These are phyloP conservation scores for Amphiprion clarkii DNA, from an alignment of 2,797 vertebrate genomes.

Conservation along the genomic window DNA sequence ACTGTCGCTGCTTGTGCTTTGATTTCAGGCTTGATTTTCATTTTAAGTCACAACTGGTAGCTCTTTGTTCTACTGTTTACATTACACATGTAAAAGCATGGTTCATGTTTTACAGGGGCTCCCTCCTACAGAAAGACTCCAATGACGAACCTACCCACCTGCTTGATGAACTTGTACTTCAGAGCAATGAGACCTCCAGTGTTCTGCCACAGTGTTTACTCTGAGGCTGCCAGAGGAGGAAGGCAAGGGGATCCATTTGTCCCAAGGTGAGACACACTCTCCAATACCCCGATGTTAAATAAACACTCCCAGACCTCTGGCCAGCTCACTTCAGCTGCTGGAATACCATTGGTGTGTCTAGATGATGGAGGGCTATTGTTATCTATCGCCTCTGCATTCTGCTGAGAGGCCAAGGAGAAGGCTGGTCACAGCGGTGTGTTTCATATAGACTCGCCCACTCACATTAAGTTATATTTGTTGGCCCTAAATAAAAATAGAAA, in stretches of 20 bases:
- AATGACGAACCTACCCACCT: conserved; percentile 52
- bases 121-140: conserved; percentile 32
- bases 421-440: conserved; percentile 49
- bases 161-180: conserved; percentile 77
- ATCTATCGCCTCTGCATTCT: conserved; percentile 82
- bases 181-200: conserved; percentile 73
- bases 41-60: conserved; percentile 13
- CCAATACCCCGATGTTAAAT: conserved; percentile 79
- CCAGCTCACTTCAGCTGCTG: conserved; percentile 73
- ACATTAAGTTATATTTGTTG: conserved; percentile 74
- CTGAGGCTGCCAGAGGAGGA: conserved; percentile 66
- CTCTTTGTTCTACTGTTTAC: conserved; percentile 12
- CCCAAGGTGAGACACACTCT: conserved; percentile 79
- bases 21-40: conserved; percentile 34
- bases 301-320: conserved; percentile 83
- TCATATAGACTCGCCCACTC: conserved; percentile 77
- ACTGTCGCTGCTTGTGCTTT: conserved; percentile 11
- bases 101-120: conserved; percentile 27
- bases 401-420: conserved; percentile 72
- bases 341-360: conserved; percentile 80
- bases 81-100: background rate
- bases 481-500: conserved; percentile 87
- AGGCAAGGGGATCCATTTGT: conserved; percentile 76
- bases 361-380: conserved; percentile 86
- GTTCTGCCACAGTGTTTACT: conserved; percentile 76